Evolutionary conservation across 1,140 invertebrate species (phyloP), one percentile per base, ranked within the genome.

Genomic region (Danaus plexippus): DNA sequence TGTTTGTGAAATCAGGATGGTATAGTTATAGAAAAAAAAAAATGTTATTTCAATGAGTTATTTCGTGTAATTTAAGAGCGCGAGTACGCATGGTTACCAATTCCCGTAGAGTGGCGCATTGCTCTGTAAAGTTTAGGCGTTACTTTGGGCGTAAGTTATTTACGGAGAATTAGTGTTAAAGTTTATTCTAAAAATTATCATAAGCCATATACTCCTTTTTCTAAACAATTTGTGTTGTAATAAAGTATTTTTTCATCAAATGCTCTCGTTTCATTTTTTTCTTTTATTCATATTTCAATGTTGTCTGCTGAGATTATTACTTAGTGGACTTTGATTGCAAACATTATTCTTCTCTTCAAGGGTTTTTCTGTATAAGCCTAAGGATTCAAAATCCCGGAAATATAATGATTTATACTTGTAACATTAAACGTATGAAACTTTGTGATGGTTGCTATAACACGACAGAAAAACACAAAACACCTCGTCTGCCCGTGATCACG

Each of bases 171-270:
- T 61, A 55, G 59, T 60, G 54, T 57, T 53, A 56, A 51, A 45
- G 43, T 61, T 47, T 56, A 52, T 43, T 41, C 53, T 56, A 52
- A 49, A 51, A 48, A 15, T 53, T 43, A 44, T 47, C 44, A 41
- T 61, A 55, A 57, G 57, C 40, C 47, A 56, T 47, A 43, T 61
- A 56, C 52, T 61, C 49, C 18, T 40, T 49, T 65, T 65, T 61
- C 44, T 61, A 55, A 55, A 55, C 15, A 32, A 57, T 59, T 59
- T 59, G 63, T 65, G 63, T 65, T 61, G 55, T 65, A 65, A 65
- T 61, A 61, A 65, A 61, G 59, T 65, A 65, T 65, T 65, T 65
- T 65, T 65, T 49, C 46, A 65, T 52, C 52, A 65, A 58, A 43
- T 47, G 41, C 43, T 32, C 1, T 32, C 22, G 22, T 32, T 32